Percentiles rank a stretch among this genome's conserved stretches.
These are phyloP conservation scores for Dicrurus megarhynchus DNA, from an alignment of 2,113 vertebrate genomes.

Conservation along the genomic window DNA sequence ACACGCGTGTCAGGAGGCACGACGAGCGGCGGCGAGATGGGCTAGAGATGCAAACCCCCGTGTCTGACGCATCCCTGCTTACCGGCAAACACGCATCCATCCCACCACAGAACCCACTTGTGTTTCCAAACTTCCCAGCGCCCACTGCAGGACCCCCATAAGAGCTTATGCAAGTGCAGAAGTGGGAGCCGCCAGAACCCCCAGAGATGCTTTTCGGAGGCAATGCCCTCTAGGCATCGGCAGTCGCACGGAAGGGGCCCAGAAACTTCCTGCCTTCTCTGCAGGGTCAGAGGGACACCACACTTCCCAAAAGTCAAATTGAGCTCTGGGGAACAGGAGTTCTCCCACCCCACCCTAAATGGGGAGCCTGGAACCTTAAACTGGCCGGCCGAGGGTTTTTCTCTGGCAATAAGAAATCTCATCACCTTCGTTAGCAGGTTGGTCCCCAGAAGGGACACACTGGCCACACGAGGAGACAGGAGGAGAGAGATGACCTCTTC, in stretches of 20 bases:
- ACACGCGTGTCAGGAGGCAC: neutral
- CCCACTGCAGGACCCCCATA: rapidly evolving
- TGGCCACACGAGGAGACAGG: neutral
- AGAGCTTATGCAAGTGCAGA: neutral
- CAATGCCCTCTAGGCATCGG: neutral
- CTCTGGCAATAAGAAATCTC: neutral
- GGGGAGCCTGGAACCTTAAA: neutral
- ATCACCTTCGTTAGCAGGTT: neutral
- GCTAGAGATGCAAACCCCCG: neutral
- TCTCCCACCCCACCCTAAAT: neutral
- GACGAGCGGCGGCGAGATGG: neutral
- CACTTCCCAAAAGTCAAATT: neutral
- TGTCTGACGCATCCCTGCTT: rapidly evolving
- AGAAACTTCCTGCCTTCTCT: neutral
- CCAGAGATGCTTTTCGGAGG: neutral
- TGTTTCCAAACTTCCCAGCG: neutral
- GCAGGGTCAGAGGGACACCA: no score
- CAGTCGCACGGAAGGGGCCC: neutral
- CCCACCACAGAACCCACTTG: rapidly evolving
- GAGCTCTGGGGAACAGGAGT: neutral
- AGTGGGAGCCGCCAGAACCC: neutral
- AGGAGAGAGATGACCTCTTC: neutral
- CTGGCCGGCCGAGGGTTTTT: neutral
- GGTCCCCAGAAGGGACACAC: neutral
- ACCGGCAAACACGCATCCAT: neutral